These are phyloP conservation scores for Nephrotoma guestfalica DNA, from an alignment of 2,888 invertebrate genomes.

Conservation along the genomic window DNA sequence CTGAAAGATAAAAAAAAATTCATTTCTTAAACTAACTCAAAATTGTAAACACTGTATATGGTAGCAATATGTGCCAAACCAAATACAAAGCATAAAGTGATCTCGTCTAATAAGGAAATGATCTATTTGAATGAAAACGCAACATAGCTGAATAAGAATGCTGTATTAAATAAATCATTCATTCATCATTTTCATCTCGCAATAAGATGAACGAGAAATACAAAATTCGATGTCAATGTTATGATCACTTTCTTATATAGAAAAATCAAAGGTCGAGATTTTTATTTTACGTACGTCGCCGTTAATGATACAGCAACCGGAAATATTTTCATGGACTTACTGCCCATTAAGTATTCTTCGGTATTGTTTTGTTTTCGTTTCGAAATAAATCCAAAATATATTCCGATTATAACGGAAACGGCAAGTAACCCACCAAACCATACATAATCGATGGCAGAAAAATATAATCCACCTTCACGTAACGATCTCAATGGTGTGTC, in stretches of 20 bases:
- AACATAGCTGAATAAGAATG: not conserved
- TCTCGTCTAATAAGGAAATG: not conserved
- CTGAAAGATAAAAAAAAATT: not conserved
- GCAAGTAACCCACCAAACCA: not conserved
- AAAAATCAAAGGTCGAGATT: not conserved
- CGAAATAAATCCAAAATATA: conserved; percentile 1
- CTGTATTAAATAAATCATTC: not conserved
- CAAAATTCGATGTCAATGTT: not conserved
- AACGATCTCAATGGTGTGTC: not conserved
- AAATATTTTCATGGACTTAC: not conserved
- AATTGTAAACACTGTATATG: not conserved
- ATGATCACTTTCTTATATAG: not conserved
- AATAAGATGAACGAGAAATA: not conserved
- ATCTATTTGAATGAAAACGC: not conserved
- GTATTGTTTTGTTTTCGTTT: conserved; percentile 1
- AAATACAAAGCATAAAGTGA: not conserved
- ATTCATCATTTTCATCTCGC: not conserved
- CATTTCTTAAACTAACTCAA: not conserved
- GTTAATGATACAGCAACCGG: not conserved
- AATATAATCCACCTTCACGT: not conserved
- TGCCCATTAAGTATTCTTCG: conserved; percentile 1
- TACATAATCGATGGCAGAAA: not conserved
- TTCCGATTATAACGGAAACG: not conserved
- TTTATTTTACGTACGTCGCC: not conserved
- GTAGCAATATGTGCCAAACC: not conserved